A percentile compares a stretch with the other conserved stretches of the same genome.
These are phyloP conservation scores for Hirtodrosophila confusa DNA, from an alignment of 2,888 invertebrate genomes.

Conservation along the genomic window DNA sequence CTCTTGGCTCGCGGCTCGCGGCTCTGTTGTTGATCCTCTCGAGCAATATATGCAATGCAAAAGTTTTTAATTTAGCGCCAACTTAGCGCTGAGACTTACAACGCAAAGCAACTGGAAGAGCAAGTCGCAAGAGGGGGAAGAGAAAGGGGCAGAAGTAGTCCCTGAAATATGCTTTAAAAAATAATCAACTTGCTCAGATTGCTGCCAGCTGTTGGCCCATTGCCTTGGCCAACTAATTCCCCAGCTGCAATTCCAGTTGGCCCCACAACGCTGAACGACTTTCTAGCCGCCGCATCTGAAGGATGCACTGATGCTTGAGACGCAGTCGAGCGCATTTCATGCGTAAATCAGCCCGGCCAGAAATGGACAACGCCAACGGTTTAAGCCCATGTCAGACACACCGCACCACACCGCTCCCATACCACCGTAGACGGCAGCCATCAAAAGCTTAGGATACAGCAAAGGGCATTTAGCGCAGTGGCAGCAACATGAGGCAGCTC, in stretches of 20 bases:
- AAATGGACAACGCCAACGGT: conserved; percentile 47
- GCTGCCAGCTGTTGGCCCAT: conserved; percentile 24
- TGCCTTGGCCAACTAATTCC: conserved; percentile 41
- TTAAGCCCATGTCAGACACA: conserved; percentile 32
- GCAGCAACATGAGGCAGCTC: conserved; percentile 13
- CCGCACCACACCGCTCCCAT: not conserved
- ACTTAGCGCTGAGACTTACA: conserved; percentile 76
- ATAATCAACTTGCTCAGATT: conserved; percentile 70
- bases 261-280: not conserved
- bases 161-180: conserved; percentile 75
- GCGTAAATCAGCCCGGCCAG: conserved; percentile 48
- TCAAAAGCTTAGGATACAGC: conserved; percentile 39
- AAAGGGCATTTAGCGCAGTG: conserved; percentile 14
- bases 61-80: conserved; percentile 80
- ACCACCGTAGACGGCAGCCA: conserved; percentile 2
- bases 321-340: conserved; percentile 50
- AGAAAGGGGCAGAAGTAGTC: conserved; percentile 23
- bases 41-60: conserved; percentile 77
- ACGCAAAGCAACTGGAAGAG: conserved; percentile 72
- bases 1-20: conserved; percentile 6
- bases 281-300: not conserved
- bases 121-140: conserved; percentile 28
- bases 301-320: conserved; percentile 25
- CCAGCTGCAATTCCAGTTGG: conserved; percentile 25
- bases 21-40: conserved; percentile 50